Percentiles rank a stretch among this genome's conserved stretches.
Evolutionary conservation across 2,888 invertebrate genomes (phyloP).

Genomic region (Heliconius sara): DNA sequence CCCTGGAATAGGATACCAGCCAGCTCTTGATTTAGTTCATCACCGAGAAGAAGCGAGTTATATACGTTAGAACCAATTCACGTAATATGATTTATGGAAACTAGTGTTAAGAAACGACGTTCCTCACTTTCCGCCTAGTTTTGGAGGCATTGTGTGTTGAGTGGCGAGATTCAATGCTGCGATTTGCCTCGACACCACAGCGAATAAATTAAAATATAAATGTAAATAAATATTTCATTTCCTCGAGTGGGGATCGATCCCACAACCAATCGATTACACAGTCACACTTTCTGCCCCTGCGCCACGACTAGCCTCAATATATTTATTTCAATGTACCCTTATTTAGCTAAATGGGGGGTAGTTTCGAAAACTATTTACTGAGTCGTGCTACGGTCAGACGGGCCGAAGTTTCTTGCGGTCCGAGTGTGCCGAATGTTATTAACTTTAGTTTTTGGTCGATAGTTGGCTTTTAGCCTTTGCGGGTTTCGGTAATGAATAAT

Average conservation of each 20-base stretch:
- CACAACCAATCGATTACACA: too few species aligned
- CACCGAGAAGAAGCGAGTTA: slow-evolving; percentile 29
- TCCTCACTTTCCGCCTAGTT: too few species aligned
- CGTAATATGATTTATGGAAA: slow-evolving; percentile 53
- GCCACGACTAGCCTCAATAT: slow-evolving; percentile 27
- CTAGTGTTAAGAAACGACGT: too few species aligned
- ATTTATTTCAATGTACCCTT: slow-evolving; percentile 54
- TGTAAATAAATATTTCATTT: too few species aligned
- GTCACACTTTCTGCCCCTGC: too few species aligned
- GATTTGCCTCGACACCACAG: too few species aligned
- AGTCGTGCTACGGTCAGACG: slow-evolving; percentile 54
- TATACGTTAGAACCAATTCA: slow-evolving; percentile 45
- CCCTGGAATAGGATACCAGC: slow-evolving; percentile 32
- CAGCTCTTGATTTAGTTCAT: slow-evolving; percentile 34
- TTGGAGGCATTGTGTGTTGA: too few species aligned
- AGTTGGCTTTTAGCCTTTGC: slow-evolving; percentile 33
- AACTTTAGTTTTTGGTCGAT: slow-evolving; percentile 39
- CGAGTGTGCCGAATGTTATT: slow-evolving; percentile 39
- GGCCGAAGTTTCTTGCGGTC: slow-evolving; percentile 47
- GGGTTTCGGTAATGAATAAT: slow-evolving; percentile 36
- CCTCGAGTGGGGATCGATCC: too few species aligned
- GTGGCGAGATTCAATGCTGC: too few species aligned
- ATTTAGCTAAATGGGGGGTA: slow-evolving; percentile 55
- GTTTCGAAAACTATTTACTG: slow-evolving; percentile 59
- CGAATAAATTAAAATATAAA: too few species aligned